A percentile compares a stretch with the other conserved stretches of the same genome.
Conservation (phyloP, 2,797 vertebrate genomes). For the Myotis planiceps region DNA sequence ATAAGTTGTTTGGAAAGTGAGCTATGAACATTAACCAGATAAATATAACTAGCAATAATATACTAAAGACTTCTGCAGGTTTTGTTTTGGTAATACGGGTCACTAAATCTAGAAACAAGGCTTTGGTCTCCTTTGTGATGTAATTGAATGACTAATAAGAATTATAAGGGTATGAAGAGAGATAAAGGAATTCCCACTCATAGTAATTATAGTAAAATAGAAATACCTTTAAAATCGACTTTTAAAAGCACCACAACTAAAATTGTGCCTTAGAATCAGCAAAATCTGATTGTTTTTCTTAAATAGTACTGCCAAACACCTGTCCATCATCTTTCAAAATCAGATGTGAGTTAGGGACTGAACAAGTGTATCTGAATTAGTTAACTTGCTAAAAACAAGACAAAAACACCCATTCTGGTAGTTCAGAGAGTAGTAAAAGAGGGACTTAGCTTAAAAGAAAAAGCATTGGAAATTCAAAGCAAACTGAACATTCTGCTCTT, state of each 20-base stretch:
- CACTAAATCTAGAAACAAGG: conserved; percentile 28
- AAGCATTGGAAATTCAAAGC: background rate
- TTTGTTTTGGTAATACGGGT: conserved; percentile 27
- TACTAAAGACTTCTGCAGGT: background rate
- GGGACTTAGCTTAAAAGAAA: background rate
- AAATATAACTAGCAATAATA: conserved; percentile 27
- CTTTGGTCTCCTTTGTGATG: background rate
- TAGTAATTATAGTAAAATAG: background rate
- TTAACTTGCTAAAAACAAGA: background rate
- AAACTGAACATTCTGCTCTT: conserved; percentile 60
- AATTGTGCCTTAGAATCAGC: background rate
- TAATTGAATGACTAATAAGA: conserved; percentile 20
- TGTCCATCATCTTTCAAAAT: conserved; percentile 10
- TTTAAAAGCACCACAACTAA: background rate
- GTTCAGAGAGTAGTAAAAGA: background rate
- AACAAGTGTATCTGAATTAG: conserved; percentile 29
- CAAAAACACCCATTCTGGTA: background rate
- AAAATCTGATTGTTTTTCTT: conserved; percentile 41
- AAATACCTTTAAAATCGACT: conserved; percentile 27
- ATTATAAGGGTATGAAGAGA: background rate
- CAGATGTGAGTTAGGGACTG: conserved; percentile 5
- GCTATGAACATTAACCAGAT: background rate
- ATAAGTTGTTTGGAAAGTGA: conserved; percentile 35
- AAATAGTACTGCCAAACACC: background rate
- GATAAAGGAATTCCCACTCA: conserved; percentile 20